Evolutionary conservation across 23 tunicate species (phyloP), one percentile per base, ranked within the genome.

Genomic region (Halocynthia aurantium): DNA sequence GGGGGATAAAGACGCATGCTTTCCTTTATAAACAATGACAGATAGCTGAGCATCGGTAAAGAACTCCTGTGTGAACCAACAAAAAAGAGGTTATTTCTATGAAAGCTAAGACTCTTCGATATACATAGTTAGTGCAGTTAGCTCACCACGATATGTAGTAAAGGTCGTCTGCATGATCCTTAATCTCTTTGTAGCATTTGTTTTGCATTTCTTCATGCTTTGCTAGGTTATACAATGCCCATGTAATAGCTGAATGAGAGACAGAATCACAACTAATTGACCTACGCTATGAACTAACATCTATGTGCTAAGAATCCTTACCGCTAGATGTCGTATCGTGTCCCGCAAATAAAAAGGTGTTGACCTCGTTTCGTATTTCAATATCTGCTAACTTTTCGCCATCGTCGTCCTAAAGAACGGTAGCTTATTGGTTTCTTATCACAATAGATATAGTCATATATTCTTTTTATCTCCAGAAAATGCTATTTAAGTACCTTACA

Each of bases 281-380:
- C 44, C 44, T 31, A 31, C 44, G 44, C 44, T 31, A 31, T 31
- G 44, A 31, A 31, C 44, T 31, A 31, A 31, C 4, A 31, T 31
- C 44, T 31, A 31, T 4, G 44, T 31, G 44, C 44, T 31, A 31
- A 31, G 44, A 31, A 31, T 31, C 4, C 44, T 13, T 65, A 65
- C 70, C 70, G 19, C 70, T 65, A 20, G 70, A 65, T 65, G 70
- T 65, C 9, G 70, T 65, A 65, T 65, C 70, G 31, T 65, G 70
- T 8, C 70, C 70, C 15, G 70, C 70, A 15, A 65, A 65, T 65
- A 65, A 9, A 15, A 65, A 65, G 9, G 70, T 65, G 19, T 65
- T 49, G 10, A 65, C 70, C 31, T 65, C 70, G 9, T 11, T 49
- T 15, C 70, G n/a, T 65, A 65, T 65, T 65, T 65, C 70, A 20